These are phyloP conservation scores for Heterotilapia buettikoferi DNA, from an alignment of 2,113 vertebrate species.

Conservation along the genomic window DNA sequence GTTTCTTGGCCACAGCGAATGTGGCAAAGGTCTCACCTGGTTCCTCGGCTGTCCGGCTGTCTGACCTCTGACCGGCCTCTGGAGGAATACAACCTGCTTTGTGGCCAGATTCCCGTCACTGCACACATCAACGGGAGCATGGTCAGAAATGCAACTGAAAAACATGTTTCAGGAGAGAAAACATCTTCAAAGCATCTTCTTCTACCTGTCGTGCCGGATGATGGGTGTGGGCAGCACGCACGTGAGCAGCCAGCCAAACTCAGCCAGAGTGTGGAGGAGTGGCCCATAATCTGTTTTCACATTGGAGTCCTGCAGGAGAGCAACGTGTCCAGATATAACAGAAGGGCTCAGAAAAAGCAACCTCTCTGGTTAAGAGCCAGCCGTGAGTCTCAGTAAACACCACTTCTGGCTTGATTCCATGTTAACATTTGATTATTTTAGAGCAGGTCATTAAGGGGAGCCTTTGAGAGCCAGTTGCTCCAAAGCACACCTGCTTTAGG, in stretches of 20 bases:
- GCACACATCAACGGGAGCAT: conserved; percentile 9
- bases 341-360: not conserved
- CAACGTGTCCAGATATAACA: not conserved
- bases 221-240: conserved; percentile 91
- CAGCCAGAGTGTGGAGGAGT: conserved; percentile 90
- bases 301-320: conserved; percentile 75
- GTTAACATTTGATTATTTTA: not conserved
- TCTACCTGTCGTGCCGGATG: conserved; percentile 89
- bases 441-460: not conserved
- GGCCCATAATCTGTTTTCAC: conserved; percentile 96
- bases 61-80: conserved; percentile 79
- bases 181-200: not conserved
- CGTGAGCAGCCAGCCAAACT: conserved; percentile 96
- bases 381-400: not conserved
- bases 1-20: not conserved
- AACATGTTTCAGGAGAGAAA: not conserved
- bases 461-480: not conserved
- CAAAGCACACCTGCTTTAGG: not conserved
- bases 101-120: conserved; percentile 96
- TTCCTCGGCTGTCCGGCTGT: conserved; percentile 10
- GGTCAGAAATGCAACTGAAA: not conserved
- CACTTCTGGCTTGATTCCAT: not conserved
- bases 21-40: conserved; percentile 49
- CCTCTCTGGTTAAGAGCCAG: not conserved
- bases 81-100: conserved; percentile 94